Conservation (phyloP, 2,888 invertebrate species). For the Chrysodeixis includens region DNA sequence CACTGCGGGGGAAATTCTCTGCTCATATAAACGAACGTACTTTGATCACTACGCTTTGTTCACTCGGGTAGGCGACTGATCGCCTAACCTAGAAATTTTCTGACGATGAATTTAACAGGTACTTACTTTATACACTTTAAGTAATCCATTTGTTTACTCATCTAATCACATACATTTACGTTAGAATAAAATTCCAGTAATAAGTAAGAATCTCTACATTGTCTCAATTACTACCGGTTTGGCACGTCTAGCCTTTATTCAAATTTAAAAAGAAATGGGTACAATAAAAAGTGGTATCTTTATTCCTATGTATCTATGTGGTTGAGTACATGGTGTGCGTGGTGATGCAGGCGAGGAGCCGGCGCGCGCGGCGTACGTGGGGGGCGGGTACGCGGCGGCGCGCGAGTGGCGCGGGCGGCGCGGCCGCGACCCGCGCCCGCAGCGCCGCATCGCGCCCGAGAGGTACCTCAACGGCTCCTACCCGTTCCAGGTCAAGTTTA, state of each 20-base stretch:
- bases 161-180: too few relatives aligned
- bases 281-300: too few relatives aligned
- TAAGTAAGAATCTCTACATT: neutral
- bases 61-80: neutral
- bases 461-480: conserved; percentile 91
- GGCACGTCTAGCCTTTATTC: neutral
- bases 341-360: conserved; percentile 45
- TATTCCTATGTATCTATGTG: too few relatives aligned
- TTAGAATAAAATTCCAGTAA: too few relatives aligned
- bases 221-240: neutral
- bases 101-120: neutral
- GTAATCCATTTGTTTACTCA: too few relatives aligned
- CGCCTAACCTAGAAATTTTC: neutral
- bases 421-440: conserved; percentile 62
- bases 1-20: neutral
- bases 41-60: neutral
- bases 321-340: neutral
- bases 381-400: conserved; percentile 42
- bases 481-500: conserved; percentile 91
- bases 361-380: conserved; percentile 27
- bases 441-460: conserved; percentile 89
- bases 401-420: conserved; percentile 60
- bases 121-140: neutral
- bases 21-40: neutral
- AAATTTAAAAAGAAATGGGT: neutral